These are phyloP conservation scores for Melitaea athalia DNA, from an alignment of 2,888 invertebrate genomes.

Conservation along the genomic window DNA sequence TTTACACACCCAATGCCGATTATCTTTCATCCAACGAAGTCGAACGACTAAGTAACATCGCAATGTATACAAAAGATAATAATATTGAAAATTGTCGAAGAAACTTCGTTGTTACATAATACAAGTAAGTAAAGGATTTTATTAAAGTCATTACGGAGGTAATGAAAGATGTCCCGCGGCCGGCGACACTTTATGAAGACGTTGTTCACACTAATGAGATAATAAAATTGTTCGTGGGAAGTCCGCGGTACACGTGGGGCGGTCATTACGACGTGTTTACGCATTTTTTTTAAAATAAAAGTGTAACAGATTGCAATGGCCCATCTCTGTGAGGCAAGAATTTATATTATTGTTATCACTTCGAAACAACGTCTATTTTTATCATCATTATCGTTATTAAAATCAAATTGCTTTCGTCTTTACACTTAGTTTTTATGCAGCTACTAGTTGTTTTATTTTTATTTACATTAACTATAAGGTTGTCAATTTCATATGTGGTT, in stretches of 20 bases:
- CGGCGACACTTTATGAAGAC: constrained; percentile 75
- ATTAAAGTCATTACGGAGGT: constrained; percentile 68
- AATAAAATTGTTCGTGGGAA: constrained; percentile 69
- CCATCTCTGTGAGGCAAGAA: constrained; percentile 12
- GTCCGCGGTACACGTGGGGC: constrained; percentile 44
- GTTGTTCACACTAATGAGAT: constrained; percentile 75
- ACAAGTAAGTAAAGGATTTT: constrained; percentile 60
- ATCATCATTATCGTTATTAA: constrained; percentile 12
- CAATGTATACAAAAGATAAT: constrained; percentile 44
- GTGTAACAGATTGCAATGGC: constrained; percentile 34
- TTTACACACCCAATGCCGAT: constrained; percentile 45
- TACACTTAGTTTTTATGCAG: neutral
- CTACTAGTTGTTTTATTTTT: neutral
- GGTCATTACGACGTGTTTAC: constrained; percentile 37
- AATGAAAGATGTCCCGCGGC: constrained; percentile 74
- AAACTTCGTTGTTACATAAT: constrained; percentile 37
- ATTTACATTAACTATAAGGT: neutral
- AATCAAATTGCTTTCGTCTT: constrained; percentile 4
- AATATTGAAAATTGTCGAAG: neutral
- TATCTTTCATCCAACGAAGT: neutral
- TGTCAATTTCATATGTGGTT: neutral
- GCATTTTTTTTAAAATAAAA: constrained; percentile 35
- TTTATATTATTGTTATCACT: constrained; percentile 18
- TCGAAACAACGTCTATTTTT: constrained; percentile 3
- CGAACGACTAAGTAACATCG: constrained; percentile 31